phyloP scores from a whole-genome alignment of 2,797 vertebrate species.

The Podargus strigoides region DNA sequence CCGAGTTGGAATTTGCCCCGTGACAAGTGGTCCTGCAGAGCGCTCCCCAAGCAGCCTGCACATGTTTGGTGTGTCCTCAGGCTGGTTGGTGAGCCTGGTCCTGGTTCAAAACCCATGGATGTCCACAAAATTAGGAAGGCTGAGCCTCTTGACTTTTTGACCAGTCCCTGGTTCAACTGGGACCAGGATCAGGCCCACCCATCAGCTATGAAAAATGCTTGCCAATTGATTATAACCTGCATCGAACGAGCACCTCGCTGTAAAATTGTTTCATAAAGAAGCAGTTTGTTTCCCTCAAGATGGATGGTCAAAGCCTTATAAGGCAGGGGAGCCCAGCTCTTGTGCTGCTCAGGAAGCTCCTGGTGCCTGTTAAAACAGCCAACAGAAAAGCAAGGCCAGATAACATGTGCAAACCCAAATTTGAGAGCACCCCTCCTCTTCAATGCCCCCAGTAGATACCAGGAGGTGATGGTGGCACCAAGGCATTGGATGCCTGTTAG shows the following conservation, averaged over 20 bases:
- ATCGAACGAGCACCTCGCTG: background rate
- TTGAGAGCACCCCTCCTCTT: background rate
- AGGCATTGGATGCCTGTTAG: background rate
- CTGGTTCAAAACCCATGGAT: background rate
- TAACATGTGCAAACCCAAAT: background rate
- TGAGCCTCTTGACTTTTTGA: background rate
- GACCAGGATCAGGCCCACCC: background rate
- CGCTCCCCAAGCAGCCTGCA: background rate
- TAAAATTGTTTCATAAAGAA: slow-evolving; percentile 4
- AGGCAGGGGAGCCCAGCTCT: background rate
- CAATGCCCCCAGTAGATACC: background rate
- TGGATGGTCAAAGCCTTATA: background rate
- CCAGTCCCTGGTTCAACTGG: background rate
- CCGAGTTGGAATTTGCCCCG: background rate
- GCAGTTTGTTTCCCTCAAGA: slow-evolving; percentile 10
- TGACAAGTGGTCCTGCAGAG: background rate
- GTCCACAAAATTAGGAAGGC: background rate
- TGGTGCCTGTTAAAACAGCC: background rate
- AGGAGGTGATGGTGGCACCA: background rate
- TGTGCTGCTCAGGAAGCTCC: background rate
- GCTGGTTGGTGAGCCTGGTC: background rate
- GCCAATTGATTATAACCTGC: slow-evolving; percentile 74
- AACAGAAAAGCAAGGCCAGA: background rate
- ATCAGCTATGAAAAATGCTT: slow-evolving; percentile 39
- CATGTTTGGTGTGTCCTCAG: background rate